Conservation (phyloP, 2,113 vertebrate species). For the Scomber colias region DNA sequence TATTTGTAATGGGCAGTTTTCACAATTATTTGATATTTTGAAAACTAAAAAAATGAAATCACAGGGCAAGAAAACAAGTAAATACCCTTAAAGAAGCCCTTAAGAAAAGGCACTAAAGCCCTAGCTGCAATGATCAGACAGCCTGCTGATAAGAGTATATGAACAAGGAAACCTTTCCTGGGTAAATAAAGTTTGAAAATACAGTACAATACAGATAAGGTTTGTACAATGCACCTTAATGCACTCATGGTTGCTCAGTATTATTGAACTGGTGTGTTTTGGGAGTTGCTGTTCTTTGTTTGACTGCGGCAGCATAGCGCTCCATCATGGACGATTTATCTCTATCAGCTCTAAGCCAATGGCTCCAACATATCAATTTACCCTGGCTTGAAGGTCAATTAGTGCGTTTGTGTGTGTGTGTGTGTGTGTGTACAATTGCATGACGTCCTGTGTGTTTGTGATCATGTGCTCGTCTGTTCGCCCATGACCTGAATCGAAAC, state of each 20-base stretch:
- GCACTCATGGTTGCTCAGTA: too few relatives aligned
- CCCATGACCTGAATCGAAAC: slow-evolving; percentile 25
- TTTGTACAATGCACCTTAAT: neutral
- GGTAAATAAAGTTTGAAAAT: neutral
- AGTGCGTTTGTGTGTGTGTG: slow-evolving; percentile 25
- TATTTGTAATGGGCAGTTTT: too few relatives aligned
- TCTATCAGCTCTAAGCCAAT: slow-evolving; percentile 28
- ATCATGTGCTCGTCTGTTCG: slow-evolving; percentile 17
- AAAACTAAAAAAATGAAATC: too few relatives aligned
- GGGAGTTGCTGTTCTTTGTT: neutral
- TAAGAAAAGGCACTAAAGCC: neutral
- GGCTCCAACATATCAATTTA: slow-evolving; percentile 32
- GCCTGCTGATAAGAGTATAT: slow-evolving; percentile 1
- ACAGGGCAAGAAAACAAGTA: neutral
- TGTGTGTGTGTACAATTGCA: slow-evolving; percentile 4
- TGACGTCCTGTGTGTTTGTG: slow-evolving; percentile 6
- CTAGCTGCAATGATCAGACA: neutral
- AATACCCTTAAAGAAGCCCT: neutral
- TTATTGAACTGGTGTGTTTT: neutral
- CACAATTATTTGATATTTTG: too few relatives aligned
- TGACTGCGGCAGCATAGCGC: neutral
- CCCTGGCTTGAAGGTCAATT: slow-evolving; percentile 63
- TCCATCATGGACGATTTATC: slow-evolving; percentile 24
- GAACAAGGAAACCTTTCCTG: neutral
- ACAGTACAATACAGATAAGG: neutral